Evolutionary conservation across 2,888 invertebrate genomes (phyloP).

Genomic region (Aleiodes alternator): DNA sequence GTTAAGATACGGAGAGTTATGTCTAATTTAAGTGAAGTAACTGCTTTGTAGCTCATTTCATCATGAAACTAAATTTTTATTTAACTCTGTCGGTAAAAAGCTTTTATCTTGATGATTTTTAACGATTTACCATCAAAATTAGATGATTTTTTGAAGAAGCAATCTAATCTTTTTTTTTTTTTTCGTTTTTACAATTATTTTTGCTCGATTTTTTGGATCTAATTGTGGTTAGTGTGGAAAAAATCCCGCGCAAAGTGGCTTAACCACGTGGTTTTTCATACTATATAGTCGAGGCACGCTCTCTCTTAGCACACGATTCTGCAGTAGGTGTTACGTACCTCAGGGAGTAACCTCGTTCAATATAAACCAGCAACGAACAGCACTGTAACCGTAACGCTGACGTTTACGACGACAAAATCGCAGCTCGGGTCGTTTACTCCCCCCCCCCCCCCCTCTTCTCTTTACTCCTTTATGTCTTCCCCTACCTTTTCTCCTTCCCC

Average conservation of each 20-base stretch:
- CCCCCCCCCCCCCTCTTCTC: slow-evolving; percentile 62
- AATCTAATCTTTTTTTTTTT: not conserved
- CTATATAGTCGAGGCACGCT: slow-evolving; percentile 37
- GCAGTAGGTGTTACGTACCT: slow-evolving; percentile 74
- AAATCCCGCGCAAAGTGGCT: slow-evolving; percentile 66
- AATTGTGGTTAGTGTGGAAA: not conserved
- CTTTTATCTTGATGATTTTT: no score
- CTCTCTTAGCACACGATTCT: slow-evolving; percentile 55
- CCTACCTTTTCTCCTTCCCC: slow-evolving; percentile 26
- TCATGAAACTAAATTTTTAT: not conserved
- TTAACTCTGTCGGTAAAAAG: not conserved
- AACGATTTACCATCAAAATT: no score
- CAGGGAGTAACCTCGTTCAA: slow-evolving; percentile 75
- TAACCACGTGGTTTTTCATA: slow-evolving; percentile 67
- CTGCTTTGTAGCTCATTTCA: not conserved
- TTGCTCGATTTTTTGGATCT: not conserved
- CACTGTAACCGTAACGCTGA: slow-evolving; percentile 76
- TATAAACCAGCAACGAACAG: slow-evolving; percentile 75
- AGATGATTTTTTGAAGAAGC: not conserved
- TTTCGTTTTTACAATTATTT: not conserved
- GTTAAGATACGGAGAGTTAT: slow-evolving; percentile 4
- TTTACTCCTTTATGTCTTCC: slow-evolving; percentile 39
- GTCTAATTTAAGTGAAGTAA: not conserved
- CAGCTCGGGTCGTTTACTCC: slow-evolving; percentile 74
- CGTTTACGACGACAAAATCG: slow-evolving; percentile 76